Evolutionary conservation across 2,888 invertebrate genomes (phyloP), one percentile per base, ranked within the genome.

Genomic region (Lydus trimaculatus): DNA sequence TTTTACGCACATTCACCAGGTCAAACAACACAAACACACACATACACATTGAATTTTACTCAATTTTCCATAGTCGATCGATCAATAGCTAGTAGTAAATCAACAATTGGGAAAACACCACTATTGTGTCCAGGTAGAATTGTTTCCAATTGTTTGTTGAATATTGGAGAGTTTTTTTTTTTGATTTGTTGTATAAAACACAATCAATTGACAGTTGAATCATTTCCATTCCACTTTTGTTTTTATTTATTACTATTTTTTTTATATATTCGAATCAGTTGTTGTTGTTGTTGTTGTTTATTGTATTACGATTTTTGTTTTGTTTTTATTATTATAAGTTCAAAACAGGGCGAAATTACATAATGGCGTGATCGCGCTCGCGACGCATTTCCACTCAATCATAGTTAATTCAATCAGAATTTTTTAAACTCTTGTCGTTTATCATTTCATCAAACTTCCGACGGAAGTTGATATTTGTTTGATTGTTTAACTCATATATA

Each of bases 371-470:
- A 48, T 36, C 56, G 56, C 25, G 25, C 56, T 25, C 20, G 20
- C 20, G 13, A 25, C 25, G 13, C 56, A 56, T 1, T 28, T 3
- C 11, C 25, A 25, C 56, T 56, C 56, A 56, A 56, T 56, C 56
- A 56, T 58, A 43, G 58, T 64, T 36, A 64, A 68, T 64, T 68
- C 60, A 43, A 64, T 61, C 36, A 31, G 52, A 67, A 43, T 52
- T 52, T 58, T 61, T 52, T 60, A 31, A 17, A 28, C 43, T 43
- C 23, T 48, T 60, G n/a, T 59, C 63, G 17, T 64, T 61, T 17
- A n/a, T 61, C 61, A 63, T 63, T 28, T 58, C 67, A 58, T 68
- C 58, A 68, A 64, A 68, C 61, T 68, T 68, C 67, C 67, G 67
- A 64, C 67, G 67, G 67, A 68, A 58, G 64, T 61, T 43, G 64